phyloP scores from a whole-genome alignment of 2,888 invertebrate genomes.

The Diarsia rubi region DNA sequence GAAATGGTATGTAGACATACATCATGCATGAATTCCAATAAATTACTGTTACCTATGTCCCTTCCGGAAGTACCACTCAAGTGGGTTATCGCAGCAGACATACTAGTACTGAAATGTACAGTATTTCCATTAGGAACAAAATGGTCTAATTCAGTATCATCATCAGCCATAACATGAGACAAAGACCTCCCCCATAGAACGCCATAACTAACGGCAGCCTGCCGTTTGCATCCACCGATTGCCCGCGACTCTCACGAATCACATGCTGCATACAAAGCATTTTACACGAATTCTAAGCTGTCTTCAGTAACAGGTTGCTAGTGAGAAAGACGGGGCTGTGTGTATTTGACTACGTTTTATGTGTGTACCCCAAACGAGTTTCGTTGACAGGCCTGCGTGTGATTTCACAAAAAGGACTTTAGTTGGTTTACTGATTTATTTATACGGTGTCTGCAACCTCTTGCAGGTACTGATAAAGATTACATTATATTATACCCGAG shows the following conservation, averaged over 20 bases:
- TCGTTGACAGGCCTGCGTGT: neutral
- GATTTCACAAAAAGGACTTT: neutral
- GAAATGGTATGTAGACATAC: conserved; percentile 16
- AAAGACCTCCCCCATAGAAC: no score
- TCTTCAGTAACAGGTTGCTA: neutral
- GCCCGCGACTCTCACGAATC: no score
- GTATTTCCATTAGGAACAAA: neutral
- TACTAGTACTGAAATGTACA: neutral
- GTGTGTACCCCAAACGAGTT: neutral
- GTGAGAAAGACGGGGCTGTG: neutral
- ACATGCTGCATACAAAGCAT: neutral
- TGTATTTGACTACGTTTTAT: neutral
- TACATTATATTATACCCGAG: conserved; percentile 49
- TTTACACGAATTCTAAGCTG: neutral
- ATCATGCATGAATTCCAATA: conserved; percentile 36
- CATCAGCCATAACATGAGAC: no score
- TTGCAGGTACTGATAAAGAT: conserved; percentile 49
- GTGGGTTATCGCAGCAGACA: neutral
- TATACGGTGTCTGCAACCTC: neutral
- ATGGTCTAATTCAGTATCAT: no score
- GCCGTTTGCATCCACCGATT: no score
- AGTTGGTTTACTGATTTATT: neutral
- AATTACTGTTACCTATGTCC: conserved; percentile 30
- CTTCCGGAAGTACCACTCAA: conserved; percentile 55
- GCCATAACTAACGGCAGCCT: no score